Evolutionary conservation across 2,888 invertebrate species (phyloP), one percentile per base, ranked within the genome.

Genomic region (Cosmia trapezina): DNA sequence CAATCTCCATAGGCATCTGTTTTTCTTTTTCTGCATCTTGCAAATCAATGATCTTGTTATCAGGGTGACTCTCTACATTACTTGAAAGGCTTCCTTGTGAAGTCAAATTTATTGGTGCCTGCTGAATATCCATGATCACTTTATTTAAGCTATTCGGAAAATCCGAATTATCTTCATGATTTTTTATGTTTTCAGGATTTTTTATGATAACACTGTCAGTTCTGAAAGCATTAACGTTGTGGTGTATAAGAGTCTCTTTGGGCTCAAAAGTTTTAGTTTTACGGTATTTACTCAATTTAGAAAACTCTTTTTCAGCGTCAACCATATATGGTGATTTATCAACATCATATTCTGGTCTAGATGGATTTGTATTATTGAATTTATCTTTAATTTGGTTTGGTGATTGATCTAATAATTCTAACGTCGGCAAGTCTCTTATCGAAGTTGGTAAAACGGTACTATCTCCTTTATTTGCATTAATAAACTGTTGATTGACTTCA

Each of bases 401-500:
- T 69, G 82, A 78, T 59, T 85, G 81, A 33, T 91, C 89, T 62
- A 88, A 73, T 60, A 78, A 70, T 71, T 90, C 89, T 72, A 92
- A 78, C 7, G 86, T 61, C 33, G 91, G 88, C 69, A 92, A 87
- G 83, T 92, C 91, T 77, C 87, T 86, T 28, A 85, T 67, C 49
- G 88, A 73, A 72, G 81, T 76, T 64, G 87, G 78, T 28, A 80
- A 45, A 62, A 69, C 59, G 14, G 87, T 85, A 51, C 90, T 80
- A 47, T 93, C 94, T 65, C 86, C 89, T 91, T 94, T 95, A 87
- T 95, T 96, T 59, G 94, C 96, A 90, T 95, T 94, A 59, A 96
- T 95, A 83, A 96, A 96, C 83, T 96, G 96, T 89, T 96, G 96
- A 83, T 96, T 96, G 17, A 96, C 95, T 93, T 96, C 96, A 59